phyloP scores from a whole-genome alignment of 2,888 invertebrate genomes.

The Pseudolycoriella hygida region DNA sequence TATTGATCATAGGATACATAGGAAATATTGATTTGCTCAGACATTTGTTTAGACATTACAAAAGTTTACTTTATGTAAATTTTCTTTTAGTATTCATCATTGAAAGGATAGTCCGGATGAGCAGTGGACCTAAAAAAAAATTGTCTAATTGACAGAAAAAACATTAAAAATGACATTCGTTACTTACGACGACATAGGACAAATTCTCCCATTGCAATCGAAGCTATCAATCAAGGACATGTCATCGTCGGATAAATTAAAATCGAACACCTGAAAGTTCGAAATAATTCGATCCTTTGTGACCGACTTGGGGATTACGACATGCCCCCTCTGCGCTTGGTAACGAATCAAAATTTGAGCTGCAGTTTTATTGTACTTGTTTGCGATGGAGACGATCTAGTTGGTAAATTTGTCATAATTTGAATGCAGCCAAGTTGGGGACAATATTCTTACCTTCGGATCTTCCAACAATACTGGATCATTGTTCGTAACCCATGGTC shows the following conservation, averaged over 20 bases:
- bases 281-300: conserved; percentile 48
- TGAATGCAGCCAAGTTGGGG: no score
- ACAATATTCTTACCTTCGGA: conserved; percentile 33
- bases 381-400: conserved; percentile 38
- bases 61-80: no score
- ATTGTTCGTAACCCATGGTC: conserved; percentile 63
- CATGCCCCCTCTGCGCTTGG: conserved; percentile 47
- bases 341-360: conserved; percentile 50
- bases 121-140: conserved; percentile 12
- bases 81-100: no score
- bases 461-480: conserved; percentile 58
- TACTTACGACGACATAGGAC: conserved; percentile 41
- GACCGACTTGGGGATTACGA: conserved; percentile 72
- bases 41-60: no score
- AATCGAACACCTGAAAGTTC: conserved; percentile 60
- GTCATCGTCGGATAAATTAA: conserved; percentile 50
- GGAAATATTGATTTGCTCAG: no score
- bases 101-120: conserved; percentile 36
- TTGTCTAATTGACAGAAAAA: neutral
- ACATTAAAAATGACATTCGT: neutral
- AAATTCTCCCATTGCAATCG: conserved; percentile 51
- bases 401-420: neutral
- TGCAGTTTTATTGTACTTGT: conserved; percentile 42
- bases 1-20: no score
- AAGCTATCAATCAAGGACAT: conserved; percentile 45